A percentile compares a stretch with the other conserved stretches of the same genome.
These are phyloP conservation scores for Atractosteus spatula DNA, from an alignment of 2,113 vertebrate species.

Conservation along the genomic window DNA sequence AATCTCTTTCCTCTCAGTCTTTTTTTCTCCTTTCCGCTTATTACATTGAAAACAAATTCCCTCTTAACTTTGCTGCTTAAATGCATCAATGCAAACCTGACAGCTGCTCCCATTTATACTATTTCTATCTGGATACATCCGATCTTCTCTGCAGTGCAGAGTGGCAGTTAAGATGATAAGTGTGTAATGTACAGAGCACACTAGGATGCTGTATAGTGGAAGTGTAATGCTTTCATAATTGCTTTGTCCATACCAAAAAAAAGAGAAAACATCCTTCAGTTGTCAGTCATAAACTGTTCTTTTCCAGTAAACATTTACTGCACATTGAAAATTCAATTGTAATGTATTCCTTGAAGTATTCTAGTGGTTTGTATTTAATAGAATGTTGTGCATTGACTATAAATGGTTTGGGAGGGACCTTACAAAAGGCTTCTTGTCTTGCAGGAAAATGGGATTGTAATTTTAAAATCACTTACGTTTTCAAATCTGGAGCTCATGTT, in stretches of 20 bases:
- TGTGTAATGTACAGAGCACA: slow-evolving; percentile 11
- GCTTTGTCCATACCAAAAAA: neutral
- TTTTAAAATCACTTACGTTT: too few species aligned
- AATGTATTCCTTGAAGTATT: too few species aligned
- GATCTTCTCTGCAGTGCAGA: neutral
- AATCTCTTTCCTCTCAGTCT: slow-evolving; percentile 33
- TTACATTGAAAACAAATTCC: slow-evolving; percentile 43
- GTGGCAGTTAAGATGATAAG: slow-evolving; percentile 23
- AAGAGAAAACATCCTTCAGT: neutral
- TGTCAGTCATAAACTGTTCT: neutral
- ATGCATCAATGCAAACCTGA: slow-evolving; percentile 25
- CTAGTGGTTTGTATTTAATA: too few species aligned
- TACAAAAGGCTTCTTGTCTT: too few species aligned
- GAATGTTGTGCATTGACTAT: too few species aligned
- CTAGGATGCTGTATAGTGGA: slow-evolving; percentile 25
- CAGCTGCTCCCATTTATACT: slow-evolving; percentile 22
- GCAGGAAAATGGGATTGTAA: too few species aligned
- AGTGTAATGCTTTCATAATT: slow-evolving; percentile 1
- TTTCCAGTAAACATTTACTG: neutral
- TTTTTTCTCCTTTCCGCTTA: too few species aligned
- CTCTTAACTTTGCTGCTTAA: slow-evolving; percentile 45
- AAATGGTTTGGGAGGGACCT: too few species aligned
- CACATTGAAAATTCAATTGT: neutral
- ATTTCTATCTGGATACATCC: neutral
- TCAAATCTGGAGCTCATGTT: too few species aligned